Evolutionary conservation across 2,797 vertebrate genomes (phyloP), one percentile per base, ranked within the genome.

Genomic region (Hyperoplus lanceolatus): DNA sequence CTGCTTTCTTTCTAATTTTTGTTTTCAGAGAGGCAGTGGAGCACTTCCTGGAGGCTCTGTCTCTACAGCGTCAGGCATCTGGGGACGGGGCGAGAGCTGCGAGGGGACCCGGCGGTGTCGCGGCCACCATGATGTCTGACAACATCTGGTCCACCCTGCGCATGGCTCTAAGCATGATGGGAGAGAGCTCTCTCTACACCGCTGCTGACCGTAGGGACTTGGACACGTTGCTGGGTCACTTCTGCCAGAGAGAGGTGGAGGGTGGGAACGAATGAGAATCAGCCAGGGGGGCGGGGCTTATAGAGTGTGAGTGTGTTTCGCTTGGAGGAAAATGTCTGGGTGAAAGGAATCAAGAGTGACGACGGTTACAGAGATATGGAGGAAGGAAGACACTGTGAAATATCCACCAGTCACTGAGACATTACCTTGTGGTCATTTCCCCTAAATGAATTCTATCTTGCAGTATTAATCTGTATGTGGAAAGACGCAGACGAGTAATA

Each of bases 131-230:
- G 80, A 99, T 99, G 97, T 99, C 98, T 0, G 98, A 99, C 95
- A 99, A 99, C 94, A 99, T 99, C 93, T 99, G 98, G 98, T 99
- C 96, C 90, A 99, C 98, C 0, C 94, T 99, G 77, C 97, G 98
- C 67, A 97, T 99, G 97, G 98, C 98, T 3, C 95, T 99, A 49
- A 99, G 98, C 90, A 99, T 99, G 98, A 96, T 99, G 94, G 98
- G 98, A 70, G 98, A 98, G 91, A 99, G 97, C 41, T 95, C 97
- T 9, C 95, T 99, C 41, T 99, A 99, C 0, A 73, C 95, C 0
- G 97, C 97, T 0, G 98, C 98, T 0, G 98, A 99, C 87, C 94
- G 94, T 45, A 95, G 88, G 18, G 98, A 99, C 86, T 96, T 99
- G 82, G 93, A 96, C 86, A 90, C 96, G 0, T 95, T 99, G 79